A percentile compares a stretch with the other conserved stretches of the same genome.
Conservation (phyloP, 2,888 invertebrate genomes). For the Melieria omissa region DNA sequence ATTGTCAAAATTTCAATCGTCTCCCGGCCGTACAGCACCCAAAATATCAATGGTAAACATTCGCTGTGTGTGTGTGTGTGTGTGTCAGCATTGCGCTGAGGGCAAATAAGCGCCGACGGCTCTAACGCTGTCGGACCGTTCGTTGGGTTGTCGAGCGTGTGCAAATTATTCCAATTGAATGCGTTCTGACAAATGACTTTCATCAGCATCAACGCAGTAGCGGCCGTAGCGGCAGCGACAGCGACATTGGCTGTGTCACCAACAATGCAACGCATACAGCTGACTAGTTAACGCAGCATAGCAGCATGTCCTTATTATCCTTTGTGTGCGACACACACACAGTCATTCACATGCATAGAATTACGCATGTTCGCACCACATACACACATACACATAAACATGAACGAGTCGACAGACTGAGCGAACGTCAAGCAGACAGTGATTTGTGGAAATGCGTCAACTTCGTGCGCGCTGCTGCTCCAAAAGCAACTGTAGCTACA, state of each 20-base stretch:
- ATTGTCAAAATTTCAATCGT: neutral
- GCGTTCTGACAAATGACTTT: constrained; percentile 51
- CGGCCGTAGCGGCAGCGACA: neutral
- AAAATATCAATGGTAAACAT: too few relatives aligned
- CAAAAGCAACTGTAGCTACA: too few relatives aligned
- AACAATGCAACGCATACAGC: neutral
- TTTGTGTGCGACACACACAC: neutral
- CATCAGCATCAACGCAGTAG: constrained; percentile 32
- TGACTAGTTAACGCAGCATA: too few relatives aligned
- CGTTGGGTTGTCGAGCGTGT: constrained; percentile 26
- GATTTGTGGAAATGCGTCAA: neutral
- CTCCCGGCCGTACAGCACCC: neutral
- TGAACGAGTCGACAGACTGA: neutral
- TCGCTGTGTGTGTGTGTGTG: too few relatives aligned
- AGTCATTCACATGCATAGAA: neutral
- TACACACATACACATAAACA: constrained; percentile 2
- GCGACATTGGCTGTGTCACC: neutral
- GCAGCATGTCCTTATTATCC: neutral
- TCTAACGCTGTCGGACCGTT: neutral
- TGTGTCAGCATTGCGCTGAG: neutral
- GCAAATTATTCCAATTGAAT: constrained; percentile 51
- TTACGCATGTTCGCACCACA: neutral
- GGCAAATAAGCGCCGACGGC: constrained; percentile 1
- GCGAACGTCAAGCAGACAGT: neutral
- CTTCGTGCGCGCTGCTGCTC: neutral